Conservation (phyloP, 1,140 invertebrate genomes). For the Drosophila pseudoobscura region DNA sequence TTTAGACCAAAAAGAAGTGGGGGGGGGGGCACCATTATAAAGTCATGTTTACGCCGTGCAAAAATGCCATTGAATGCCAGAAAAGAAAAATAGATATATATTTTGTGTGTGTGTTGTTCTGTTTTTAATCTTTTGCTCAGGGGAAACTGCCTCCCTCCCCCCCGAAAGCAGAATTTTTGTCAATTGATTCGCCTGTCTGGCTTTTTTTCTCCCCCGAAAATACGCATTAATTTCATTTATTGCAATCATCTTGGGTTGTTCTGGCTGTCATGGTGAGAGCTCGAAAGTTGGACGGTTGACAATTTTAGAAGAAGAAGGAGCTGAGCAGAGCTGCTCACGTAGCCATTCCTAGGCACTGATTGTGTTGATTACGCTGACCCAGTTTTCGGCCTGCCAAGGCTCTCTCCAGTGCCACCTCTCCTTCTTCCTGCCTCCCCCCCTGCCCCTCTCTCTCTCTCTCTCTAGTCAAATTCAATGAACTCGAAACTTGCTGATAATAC, state of each 20-base stretch:
- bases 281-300: slow-evolving; percentile 56
- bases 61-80: slow-evolving; percentile 31
- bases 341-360: slow-evolving; percentile 75
- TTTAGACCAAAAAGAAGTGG: slow-evolving; percentile 12
- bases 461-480: slow-evolving; percentile 77
- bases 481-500: slow-evolving; percentile 79
- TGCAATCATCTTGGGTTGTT: slow-evolving; percentile 75
- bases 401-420: slow-evolving; percentile 9
- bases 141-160: not conserved
- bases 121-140: slow-evolving; percentile 9
- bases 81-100: slow-evolving; percentile 36
- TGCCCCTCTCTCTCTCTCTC: not conserved
- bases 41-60: slow-evolving; percentile 20
- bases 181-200: slow-evolving; percentile 82
- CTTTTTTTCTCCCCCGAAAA: slow-evolving; percentile 66
- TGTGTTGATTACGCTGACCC: slow-evolving; percentile 79
- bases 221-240: slow-evolving; percentile 82
- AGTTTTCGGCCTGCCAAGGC: slow-evolving; percentile 67
- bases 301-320: slow-evolving; percentile 23
- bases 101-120: slow-evolving; percentile 25
- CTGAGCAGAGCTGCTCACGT: slow-evolving; percentile 8
- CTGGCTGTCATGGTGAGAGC: slow-evolving; percentile 66
- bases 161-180: slow-evolving; percentile 72
- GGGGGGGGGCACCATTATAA: slow-evolving; percentile 1
- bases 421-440: not conserved